Base-by-base conservation (phyloP, 2,797 vertebrate genomes). In the Ambastaia sidthimunki region DNA sequence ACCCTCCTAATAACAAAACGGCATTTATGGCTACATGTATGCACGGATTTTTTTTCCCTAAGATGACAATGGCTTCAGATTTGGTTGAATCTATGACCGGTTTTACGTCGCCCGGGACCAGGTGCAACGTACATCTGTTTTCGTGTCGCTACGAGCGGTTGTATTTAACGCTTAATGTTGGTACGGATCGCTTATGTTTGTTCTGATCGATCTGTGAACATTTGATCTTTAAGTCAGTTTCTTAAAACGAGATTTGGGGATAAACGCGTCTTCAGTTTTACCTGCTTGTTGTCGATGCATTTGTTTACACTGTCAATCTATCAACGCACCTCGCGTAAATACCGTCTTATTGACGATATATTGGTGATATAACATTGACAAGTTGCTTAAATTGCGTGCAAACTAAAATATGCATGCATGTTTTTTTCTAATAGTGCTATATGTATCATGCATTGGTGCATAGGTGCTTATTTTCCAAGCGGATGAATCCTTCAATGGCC, bases 401-500 rank as follows among this genome's bases (percentile, higher is more conserved):
- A 15, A 25, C 67, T 3, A 50, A 59, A 50, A 52, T 37, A 28
- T 44, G 25, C 41, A 59, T 25, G 4, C 4, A 67, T 28, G 2
- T 12, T 12, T 60, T n/a, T 6, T 16, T 2, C 1, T 34, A 28
- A 19, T 13, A 52, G 25, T 50, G 25, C 15, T 25, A 10, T 18
- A 63, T 80, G 81, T 21, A 78, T 73, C 23, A 70, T 59, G 41
- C 73, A 41, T 55, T 9, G 62, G 54, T 55, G 23, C 66, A 85
- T 79, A 77, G 77, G 23, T 65, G 48, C 85, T 83, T 84, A 81
- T 88, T 90, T 88, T 88, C 83, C 85, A 81, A 74, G 93, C 92
- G 92, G 91, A 94, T 88, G 91, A 85, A 90, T 90, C 88, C 80
- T 71, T 83, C 44, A 73, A 54, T 83, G 79, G 82, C 81, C 83